Base-by-base conservation (phyloP, 92 coral and sea anemone genomes). In the Desmophyllum pertusum region DNA sequence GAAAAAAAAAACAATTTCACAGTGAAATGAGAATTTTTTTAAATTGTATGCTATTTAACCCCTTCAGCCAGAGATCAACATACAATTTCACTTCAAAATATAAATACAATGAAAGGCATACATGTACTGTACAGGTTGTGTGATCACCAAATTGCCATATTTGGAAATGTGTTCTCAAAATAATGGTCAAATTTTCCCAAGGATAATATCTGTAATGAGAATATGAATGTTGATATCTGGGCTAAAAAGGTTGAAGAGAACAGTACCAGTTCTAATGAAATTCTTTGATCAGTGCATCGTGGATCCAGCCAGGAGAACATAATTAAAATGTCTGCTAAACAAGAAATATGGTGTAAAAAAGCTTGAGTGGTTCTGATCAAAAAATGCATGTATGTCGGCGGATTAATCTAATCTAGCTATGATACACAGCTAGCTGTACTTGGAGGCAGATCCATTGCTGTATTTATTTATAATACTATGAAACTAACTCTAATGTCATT, bases 351-450 rank as follows among this genome's bases (percentile, higher is more conserved):
- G 27, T 21, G 25, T n/a, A 48, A 55, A 75, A 75, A 75, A 31
- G 79, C 64, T 29, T 39, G 25, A 41, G 73, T 29, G n/a, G 19
- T 29, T 21, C 37, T 30, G 43, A 41, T 64, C 48, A 66, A 80
- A 78, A 31, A 63, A 59, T 62, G 57, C 55, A 43, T 41, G 45
- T 35, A 63, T 39, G 52, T 23, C n/a, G n/a, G n/a, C n/a, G n/a
- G 40, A 80, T 42, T 38, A 80, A 23, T 48, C 37, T 80, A 80
- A 36, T 50, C 76, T 52, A 80, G 84, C 76, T 80, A 69, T 80
- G 84, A 80, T 80, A 69, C 84, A 80, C 84, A 80, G 76, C 84
- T 80, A 67, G 31, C 59, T 10, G 35, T 33, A n/a, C n/a, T n/a
- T 35, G 11, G 35, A 35, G 43, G 63, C 9, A n/a, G 40, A 19